phyloP scores from a whole-genome alignment of 2,888 invertebrate genomes.

The Schizaphis graminum region DNA sequence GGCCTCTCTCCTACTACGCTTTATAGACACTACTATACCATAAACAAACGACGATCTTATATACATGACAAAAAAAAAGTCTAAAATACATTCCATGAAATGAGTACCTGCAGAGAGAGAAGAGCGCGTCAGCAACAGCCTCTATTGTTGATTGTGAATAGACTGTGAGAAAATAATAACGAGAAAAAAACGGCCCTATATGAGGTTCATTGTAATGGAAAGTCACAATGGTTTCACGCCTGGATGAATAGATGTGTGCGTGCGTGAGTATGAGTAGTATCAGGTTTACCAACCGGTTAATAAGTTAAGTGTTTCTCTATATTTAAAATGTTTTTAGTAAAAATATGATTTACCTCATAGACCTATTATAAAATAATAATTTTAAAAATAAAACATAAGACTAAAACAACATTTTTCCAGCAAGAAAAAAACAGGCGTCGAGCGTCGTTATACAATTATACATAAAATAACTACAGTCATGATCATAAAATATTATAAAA shows the following conservation, averaged over 20 bases:
- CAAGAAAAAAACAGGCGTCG: not conserved
- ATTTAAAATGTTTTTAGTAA: not conserved
- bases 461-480: not conserved
- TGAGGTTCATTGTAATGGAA: constrained; percentile 64
- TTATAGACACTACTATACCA: not conserved
- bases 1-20: not conserved
- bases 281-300: constrained; percentile 64
- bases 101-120: constrained; percentile 45
- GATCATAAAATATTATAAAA: not conserved
- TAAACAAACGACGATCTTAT: not conserved
- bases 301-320: constrained; percentile 5
- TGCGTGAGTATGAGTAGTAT: constrained; percentile 19
- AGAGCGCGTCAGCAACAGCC: constrained; percentile 17
- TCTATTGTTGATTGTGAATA: constrained; percentile 61
- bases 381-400: not conserved
- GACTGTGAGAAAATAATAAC: constrained; percentile 63
- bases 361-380: not conserved
- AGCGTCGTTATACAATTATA: not conserved
- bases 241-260: constrained; percentile 44
- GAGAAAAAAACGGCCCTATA: constrained; percentile 29
- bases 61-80: constrained; percentile 14
- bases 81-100: constrained; percentile 7
- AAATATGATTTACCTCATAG: not conserved
- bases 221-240: constrained; percentile 65
- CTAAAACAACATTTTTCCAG: not conserved